Evolutionary conservation across 2,888 invertebrate genomes (phyloP).

Genomic region (Epistrophe eligans): DNA sequence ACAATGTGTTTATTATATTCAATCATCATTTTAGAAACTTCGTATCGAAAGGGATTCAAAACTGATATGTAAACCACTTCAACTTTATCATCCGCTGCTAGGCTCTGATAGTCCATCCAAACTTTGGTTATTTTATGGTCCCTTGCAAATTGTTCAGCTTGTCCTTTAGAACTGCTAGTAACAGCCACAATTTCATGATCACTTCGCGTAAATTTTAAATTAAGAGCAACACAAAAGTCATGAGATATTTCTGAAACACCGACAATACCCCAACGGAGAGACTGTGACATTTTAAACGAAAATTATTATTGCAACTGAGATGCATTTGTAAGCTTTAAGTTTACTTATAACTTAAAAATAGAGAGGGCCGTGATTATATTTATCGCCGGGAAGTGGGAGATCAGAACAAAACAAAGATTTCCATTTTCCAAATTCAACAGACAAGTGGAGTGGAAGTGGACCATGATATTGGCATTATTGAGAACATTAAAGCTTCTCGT

Average conservation of each 20-base stretch:
- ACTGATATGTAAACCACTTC: constrained; percentile 93
- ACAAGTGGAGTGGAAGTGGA: too few species aligned
- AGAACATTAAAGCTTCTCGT: constrained; percentile 17
- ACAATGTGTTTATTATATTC: constrained; percentile 92
- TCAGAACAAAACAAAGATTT: background rate
- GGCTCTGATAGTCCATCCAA: constrained; percentile 89
- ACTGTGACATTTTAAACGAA: constrained; percentile 76
- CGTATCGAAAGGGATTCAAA: constrained; percentile 89
- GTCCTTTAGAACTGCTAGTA: constrained; percentile 88
- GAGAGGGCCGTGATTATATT: background rate
- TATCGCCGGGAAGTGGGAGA: background rate
- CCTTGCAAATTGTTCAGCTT: constrained; percentile 89
- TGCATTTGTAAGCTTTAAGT: constrained; percentile 23
- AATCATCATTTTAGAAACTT: constrained; percentile 88
- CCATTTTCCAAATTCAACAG: background rate
- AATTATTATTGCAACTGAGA: constrained; percentile 45
- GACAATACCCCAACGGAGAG: constrained; percentile 91
- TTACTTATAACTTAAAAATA: background rate
- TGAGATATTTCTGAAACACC: constrained; percentile 92
- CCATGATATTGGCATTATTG: constrained; percentile 49
- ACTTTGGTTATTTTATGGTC: constrained; percentile 87
- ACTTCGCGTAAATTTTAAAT: constrained; percentile 86
- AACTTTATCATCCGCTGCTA: constrained; percentile 89
- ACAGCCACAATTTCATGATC: constrained; percentile 89
- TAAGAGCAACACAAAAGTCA: constrained; percentile 90